Evolutionary conservation across 2,888 invertebrate genomes (phyloP).

Genomic region (Sarcophaga caerulescens): DNA sequence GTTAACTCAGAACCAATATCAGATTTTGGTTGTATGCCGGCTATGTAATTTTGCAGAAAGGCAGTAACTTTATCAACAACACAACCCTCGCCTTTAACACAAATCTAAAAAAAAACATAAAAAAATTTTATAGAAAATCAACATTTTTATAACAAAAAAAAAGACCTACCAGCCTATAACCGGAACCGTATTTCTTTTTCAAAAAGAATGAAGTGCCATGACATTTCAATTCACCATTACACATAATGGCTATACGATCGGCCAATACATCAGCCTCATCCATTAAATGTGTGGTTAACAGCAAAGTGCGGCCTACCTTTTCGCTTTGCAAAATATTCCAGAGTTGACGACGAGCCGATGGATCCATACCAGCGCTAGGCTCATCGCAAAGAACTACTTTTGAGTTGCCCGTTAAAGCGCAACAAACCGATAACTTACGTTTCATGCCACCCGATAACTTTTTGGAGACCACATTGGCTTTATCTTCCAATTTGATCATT

Average conservation of each 20-base stretch:
- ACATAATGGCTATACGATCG: conserved; percentile 94
- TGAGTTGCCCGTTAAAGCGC: conserved; percentile 89
- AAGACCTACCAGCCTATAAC: conserved; percentile 86
- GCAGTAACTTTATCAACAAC: conserved; percentile 82
- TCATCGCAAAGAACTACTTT: conserved; percentile 88
- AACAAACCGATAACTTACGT: conserved; percentile 88
- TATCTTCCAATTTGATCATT: conserved; percentile 85
- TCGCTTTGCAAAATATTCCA: conserved; percentile 91
- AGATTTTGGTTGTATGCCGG: conserved; percentile 85
- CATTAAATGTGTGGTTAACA: conserved; percentile 94
- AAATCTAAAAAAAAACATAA: conserved; percentile 73
- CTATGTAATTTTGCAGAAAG: conserved; percentile 85
- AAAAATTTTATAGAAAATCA: too few species aligned
- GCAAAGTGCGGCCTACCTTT: conserved; percentile 88
- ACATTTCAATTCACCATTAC: conserved; percentile 89
- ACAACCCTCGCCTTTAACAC: conserved; percentile 83
- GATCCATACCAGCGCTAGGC: conserved; percentile 93
- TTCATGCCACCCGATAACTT: conserved; percentile 90
- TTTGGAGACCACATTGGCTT: conserved; percentile 83
- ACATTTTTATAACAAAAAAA: too few species aligned
- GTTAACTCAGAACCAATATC: conserved; percentile 90
- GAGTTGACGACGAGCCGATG: conserved; percentile 89
- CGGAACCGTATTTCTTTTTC: conserved; percentile 92
- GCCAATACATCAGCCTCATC: conserved; percentile 94
- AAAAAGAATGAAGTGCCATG: conserved; percentile 91